phyloP scores from a whole-genome alignment of 2,113 vertebrate genomes.

The Nematolebias whitei region DNA sequence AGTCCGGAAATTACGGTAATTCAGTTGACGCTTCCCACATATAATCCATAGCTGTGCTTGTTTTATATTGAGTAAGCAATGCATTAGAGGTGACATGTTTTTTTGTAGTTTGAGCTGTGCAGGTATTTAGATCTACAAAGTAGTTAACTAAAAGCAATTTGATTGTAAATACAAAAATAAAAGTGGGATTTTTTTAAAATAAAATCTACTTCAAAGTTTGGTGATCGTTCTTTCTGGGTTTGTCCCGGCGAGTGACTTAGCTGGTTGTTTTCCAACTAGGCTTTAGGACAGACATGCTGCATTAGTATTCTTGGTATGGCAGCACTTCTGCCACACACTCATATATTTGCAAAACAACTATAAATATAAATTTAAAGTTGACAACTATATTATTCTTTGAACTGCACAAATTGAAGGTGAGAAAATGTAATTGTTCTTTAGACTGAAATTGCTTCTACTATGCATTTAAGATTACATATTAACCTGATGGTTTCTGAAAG shows the following conservation, averaged over 20 bases:
- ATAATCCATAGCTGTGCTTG: too few species aligned
- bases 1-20: too few species aligned
- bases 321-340: neutral
- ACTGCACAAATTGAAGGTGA: neutral
- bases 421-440: neutral
- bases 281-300: neutral
- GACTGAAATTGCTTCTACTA: neutral
- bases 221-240: neutral
- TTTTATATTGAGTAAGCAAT: too few species aligned
- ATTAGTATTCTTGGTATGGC: neutral
- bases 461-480: neutral
- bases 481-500: conserved; percentile 5
- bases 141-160: too few species aligned
- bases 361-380: too few species aligned
- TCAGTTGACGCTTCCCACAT: too few species aligned
- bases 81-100: too few species aligned
- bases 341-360: too few species aligned
- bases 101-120: too few species aligned
- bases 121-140: too few species aligned
- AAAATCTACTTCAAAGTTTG: neutral
- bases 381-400: neutral
- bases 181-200: too few species aligned
- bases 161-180: too few species aligned
- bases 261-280: neutral
- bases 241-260: neutral